Evolutionary conservation across 2,113 vertebrate genomes (phyloP).

Genomic region (Chlamydotis undulata): DNA sequence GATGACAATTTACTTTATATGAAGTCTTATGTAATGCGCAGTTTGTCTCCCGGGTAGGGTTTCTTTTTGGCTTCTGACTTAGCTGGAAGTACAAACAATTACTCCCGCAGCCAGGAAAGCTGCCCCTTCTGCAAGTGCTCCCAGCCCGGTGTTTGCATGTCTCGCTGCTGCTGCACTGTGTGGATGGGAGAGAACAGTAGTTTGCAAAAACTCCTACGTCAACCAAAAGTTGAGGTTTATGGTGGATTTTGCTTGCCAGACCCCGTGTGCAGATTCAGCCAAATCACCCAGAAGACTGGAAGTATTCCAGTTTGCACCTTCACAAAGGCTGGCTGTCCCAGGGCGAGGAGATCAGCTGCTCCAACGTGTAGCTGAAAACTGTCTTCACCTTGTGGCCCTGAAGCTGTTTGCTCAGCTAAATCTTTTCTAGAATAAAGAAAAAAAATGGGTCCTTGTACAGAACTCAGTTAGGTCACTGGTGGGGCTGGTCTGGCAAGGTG

Average conservation of each 20-base stretch:
- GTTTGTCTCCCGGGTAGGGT: slow-evolving; percentile 5
- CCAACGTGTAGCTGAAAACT: neutral
- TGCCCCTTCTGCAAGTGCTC: neutral
- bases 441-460: neutral
- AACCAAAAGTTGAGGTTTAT: neutral
- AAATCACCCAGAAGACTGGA: neutral
- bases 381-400: neutral
- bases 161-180: neutral
- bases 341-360: neutral
- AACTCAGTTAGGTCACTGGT: neutral
- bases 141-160: neutral
- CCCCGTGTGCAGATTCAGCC: neutral
- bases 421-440: neutral
- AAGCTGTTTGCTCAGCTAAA: neutral
- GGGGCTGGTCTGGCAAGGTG: neutral
- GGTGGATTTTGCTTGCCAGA: neutral
- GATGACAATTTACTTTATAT: neutral
- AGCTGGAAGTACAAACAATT: neutral
- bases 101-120: neutral
- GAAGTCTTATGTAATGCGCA: neutral
- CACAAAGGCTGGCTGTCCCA: neutral
- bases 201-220: neutral
- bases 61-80: slow-evolving; percentile 11
- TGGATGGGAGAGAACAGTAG: neutral
- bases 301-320: neutral